phyloP scores from a whole-genome alignment of 2,113 vertebrate genomes.

The Andinoacara biseriatus region DNA sequence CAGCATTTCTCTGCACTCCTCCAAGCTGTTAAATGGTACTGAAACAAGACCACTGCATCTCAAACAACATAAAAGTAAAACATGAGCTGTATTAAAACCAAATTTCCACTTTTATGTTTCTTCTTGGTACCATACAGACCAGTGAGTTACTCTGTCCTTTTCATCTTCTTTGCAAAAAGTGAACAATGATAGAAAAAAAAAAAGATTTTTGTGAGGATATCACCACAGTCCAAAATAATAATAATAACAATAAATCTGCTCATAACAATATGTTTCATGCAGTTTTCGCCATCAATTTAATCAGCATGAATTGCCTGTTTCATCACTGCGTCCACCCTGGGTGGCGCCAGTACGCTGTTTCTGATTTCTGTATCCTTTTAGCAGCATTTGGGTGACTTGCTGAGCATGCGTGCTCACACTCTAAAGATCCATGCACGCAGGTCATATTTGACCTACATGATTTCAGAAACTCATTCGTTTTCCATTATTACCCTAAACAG shows the following conservation, averaged over 20 bases:
- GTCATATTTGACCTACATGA: no score
- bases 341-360: slow-evolving; percentile 21
- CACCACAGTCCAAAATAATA: background rate
- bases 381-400: background rate
- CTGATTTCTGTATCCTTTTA: background rate
- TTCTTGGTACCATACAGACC: background rate
- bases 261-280: background rate
- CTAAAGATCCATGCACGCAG: background rate
- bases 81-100: background rate
- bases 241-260: background rate
- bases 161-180: background rate
- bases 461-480: background rate
- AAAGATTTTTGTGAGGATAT: background rate
- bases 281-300: background rate
- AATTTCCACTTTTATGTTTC: slow-evolving; percentile 7
- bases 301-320: background rate
- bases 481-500: background rate
- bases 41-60: background rate
- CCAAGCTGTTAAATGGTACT: background rate
- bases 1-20: background rate
- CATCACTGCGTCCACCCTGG: background rate
- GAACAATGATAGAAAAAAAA: background rate
- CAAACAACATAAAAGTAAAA: slow-evolving; percentile 6
- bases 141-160: background rate
- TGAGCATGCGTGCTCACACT: background rate